Evolutionary conservation across 2,888 invertebrate species (phyloP).

Genomic region (Molorchus minor): DNA sequence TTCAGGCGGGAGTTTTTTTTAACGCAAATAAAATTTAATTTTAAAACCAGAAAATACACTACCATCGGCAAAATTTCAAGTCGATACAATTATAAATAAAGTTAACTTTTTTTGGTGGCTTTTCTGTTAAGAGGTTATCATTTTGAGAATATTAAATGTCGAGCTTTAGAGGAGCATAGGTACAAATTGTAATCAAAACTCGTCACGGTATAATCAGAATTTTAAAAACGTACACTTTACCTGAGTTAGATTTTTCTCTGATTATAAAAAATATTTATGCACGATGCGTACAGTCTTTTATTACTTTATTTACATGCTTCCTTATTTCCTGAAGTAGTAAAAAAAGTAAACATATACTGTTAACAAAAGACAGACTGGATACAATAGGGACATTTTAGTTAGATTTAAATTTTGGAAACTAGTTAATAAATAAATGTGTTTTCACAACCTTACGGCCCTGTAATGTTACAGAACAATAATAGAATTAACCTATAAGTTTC

Average conservation of each 20-base stretch:
- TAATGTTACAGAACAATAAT: too few species aligned
- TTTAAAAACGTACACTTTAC: constrained; percentile 54
- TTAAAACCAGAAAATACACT: too few species aligned
- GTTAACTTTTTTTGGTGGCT: too few species aligned
- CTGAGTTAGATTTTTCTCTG: constrained; percentile 53
- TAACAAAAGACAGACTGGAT: constrained; percentile 43
- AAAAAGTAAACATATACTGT: constrained; percentile 54
- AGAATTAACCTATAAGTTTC: too few species aligned
- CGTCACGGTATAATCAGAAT: constrained; percentile 48
- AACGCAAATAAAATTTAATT: too few species aligned
- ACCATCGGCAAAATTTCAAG: too few species aligned
- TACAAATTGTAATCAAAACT: constrained; percentile 34
- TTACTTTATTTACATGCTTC: constrained; percentile 57
- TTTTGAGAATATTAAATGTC: constrained; percentile 21
- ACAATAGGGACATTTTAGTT: constrained; percentile 4
- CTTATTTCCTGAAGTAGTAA: constrained; percentile 58
- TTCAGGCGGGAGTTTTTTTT: too few species aligned
- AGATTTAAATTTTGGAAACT: neutral
- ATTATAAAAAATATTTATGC: constrained; percentile 57
- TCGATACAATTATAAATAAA: too few species aligned
- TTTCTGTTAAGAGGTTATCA: too few species aligned
- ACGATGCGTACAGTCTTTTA: constrained; percentile 57
- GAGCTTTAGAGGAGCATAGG: constrained; percentile 27
- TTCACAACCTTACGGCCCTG: too few species aligned
- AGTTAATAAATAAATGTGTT: too few species aligned